phyloP scores from a whole-genome alignment of 30 jellyfish, hydroid and myxozoan genomes.

The Cassiopea andromeda region DNA sequence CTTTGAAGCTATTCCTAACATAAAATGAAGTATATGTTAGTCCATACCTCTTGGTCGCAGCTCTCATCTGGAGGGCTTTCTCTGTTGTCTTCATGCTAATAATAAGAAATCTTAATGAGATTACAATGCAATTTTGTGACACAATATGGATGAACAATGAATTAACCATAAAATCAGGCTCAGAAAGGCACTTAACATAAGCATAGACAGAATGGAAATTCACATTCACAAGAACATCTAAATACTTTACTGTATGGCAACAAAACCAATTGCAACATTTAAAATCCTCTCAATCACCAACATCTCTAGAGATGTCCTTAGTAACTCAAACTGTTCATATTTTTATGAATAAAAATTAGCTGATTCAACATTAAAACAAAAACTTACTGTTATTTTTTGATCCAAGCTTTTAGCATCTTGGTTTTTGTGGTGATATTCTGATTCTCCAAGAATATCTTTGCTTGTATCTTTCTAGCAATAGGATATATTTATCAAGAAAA shows the following conservation, averaged over 20 bases:
- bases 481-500: not conserved
- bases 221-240: not conserved
- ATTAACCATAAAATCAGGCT: not conserved
- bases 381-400: conserved; percentile 50
- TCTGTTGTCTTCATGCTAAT: conserved; percentile 64
- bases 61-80: conserved; percentile 60
- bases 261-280: not conserved
- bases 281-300: not conserved
- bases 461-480: conserved; percentile 34
- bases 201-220: not conserved
- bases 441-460: conserved; percentile 34
- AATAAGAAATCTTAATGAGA: conserved; percentile 1
- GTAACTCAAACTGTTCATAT: too few species aligned
- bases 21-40: too few species aligned
- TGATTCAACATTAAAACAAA: too few species aligned
- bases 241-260: too few species aligned
- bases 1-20: too few species aligned
- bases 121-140: not conserved
- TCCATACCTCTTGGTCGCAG: conserved; percentile 44
- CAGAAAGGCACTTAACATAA: not conserved
- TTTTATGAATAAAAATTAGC: too few species aligned
- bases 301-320: not conserved
- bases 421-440: conserved; percentile 44
- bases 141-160: not conserved
- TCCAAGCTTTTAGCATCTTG: conserved; percentile 26